Percentiles rank a stretch among this genome's conserved stretches.
Conservation (phyloP, 2,888 invertebrate genomes). For the Ctenicera cuprea region DNA sequence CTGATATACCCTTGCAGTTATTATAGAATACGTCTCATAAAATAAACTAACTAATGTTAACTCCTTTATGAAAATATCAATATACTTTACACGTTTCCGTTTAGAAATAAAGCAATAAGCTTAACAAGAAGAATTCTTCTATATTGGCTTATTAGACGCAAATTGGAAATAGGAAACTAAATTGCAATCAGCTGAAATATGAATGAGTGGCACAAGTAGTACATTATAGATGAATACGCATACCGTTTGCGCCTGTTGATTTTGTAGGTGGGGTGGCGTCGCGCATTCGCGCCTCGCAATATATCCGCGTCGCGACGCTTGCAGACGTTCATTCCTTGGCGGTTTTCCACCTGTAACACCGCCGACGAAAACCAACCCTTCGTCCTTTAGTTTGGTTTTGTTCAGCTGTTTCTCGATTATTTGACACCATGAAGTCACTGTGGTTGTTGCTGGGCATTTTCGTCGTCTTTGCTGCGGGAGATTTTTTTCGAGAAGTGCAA, state of each 20-base stretch:
- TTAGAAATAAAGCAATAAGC: not conserved
- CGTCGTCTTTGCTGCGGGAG: slow-evolving; percentile 66
- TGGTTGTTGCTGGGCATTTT: slow-evolving; percentile 68
- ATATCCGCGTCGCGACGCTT: slow-evolving; percentile 66
- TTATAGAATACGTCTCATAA: too few species aligned
- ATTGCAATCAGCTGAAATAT: slow-evolving; percentile 27
- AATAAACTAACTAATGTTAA: too few species aligned
- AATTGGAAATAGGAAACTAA: not conserved
- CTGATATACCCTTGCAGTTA: too few species aligned
- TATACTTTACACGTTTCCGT: too few species aligned
- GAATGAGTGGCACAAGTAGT: slow-evolving; percentile 37
- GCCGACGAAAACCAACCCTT: slow-evolving; percentile 48
- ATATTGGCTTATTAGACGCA: not conserved
- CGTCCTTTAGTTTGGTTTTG: slow-evolving; percentile 60
- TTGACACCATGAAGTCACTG: slow-evolving; percentile 67
- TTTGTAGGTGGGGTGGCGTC: slow-evolving; percentile 61
- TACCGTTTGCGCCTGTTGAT: slow-evolving; percentile 53
- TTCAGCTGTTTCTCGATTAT: slow-evolving; percentile 58
- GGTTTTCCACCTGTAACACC: slow-evolving; percentile 61
- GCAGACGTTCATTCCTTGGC: slow-evolving; percentile 64
- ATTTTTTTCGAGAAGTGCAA: slow-evolving; percentile 62
- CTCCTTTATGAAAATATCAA: too few species aligned
- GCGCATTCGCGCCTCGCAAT: slow-evolving; percentile 61
- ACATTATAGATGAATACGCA: slow-evolving; percentile 50
- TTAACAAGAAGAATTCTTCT: not conserved